Evolutionary conservation across 2,113 vertebrate genomes (phyloP).

Genomic region (Cyanoderma ruficeps): DNA sequence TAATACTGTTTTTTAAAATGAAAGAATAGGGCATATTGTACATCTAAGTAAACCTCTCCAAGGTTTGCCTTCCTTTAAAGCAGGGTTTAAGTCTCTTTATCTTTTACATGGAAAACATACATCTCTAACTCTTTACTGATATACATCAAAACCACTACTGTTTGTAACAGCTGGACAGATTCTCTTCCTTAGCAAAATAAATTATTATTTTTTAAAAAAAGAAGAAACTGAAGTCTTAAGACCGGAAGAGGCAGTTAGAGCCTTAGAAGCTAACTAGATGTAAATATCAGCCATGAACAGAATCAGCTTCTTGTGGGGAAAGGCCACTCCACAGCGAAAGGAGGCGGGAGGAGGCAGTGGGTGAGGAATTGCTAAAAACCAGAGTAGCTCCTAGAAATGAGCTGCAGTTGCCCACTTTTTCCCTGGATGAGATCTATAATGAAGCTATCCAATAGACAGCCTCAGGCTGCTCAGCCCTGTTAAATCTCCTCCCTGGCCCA

Average conservation of each 20-base stretch:
- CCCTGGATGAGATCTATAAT: not conserved
- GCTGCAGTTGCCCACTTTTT: not conserved
- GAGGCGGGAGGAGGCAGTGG: not conserved
- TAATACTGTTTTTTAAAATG: slow-evolving; percentile 19
- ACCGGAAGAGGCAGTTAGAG: not conserved
- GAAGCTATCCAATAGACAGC: not conserved
- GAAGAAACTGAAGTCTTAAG: not conserved
- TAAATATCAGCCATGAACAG: slow-evolving; percentile 13
- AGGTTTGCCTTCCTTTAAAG: slow-evolving; percentile 13
- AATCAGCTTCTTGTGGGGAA: slow-evolving; percentile 16
- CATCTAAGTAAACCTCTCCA: slow-evolving; percentile 38
- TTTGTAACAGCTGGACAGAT: slow-evolving; percentile 32
- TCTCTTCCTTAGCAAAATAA: slow-evolving; percentile 1
- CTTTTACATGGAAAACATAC: not conserved
- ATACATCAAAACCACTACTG: slow-evolving; percentile 2
- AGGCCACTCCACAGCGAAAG: not conserved
- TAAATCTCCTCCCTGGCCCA: not conserved
- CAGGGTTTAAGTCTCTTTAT: slow-evolving; percentile 6
- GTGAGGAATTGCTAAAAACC: not conserved
- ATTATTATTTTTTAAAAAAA: not conserved
- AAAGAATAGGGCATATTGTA: slow-evolving; percentile 20
- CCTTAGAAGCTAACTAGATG: not conserved
- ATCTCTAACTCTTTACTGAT: slow-evolving; percentile 18
- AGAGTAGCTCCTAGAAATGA: not conserved
- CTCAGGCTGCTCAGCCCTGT: not conserved